These are phyloP conservation scores for Neomicropteryx cornuta DNA, from an alignment of 1,140 invertebrate genomes.

Conservation along the genomic window DNA sequence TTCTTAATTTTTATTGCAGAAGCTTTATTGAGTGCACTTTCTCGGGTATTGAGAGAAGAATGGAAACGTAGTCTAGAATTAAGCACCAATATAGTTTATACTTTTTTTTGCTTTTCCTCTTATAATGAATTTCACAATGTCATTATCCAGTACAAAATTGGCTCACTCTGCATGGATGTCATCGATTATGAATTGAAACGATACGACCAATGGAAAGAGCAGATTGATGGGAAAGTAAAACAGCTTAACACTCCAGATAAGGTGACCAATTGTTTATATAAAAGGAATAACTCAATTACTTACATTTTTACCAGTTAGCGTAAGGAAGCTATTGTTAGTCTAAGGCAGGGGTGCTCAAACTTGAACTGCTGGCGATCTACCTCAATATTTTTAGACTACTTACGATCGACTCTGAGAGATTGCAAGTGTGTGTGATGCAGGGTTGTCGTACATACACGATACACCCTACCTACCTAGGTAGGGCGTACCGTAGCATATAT, in stretches of 20 bases:
- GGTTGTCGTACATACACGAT: no score
- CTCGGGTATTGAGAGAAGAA: constrained; percentile 91
- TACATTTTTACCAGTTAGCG: constrained; percentile 25
- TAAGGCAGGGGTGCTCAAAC: no score
- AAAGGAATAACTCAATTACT: constrained; percentile 18
- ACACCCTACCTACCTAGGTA: no score
- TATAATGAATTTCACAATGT: constrained; percentile 92
- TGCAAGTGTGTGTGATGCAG: no score
- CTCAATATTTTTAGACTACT: no score
- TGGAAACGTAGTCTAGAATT: constrained; percentile 93
- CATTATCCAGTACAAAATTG: constrained; percentile 67
- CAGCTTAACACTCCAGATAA: constrained; percentile 32
- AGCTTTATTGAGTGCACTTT: constrained; percentile 88
- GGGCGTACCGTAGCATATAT: no score
- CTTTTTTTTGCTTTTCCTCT: constrained; percentile 96
- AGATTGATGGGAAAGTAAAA: constrained; percentile 60
- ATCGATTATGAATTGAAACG: constrained; percentile 88
- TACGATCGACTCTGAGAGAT: no score
- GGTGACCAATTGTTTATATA: constrained; percentile 16
- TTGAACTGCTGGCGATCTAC: no score
- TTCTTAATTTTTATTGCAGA: constrained; percentile 49
- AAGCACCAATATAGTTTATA: constrained; percentile 92
- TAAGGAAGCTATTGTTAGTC: no score
- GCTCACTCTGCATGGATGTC: constrained; percentile 91
- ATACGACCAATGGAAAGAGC: constrained; percentile 88